Conservation (phyloP, 2,113 vertebrate species). For the Axis porcinus region DNA sequence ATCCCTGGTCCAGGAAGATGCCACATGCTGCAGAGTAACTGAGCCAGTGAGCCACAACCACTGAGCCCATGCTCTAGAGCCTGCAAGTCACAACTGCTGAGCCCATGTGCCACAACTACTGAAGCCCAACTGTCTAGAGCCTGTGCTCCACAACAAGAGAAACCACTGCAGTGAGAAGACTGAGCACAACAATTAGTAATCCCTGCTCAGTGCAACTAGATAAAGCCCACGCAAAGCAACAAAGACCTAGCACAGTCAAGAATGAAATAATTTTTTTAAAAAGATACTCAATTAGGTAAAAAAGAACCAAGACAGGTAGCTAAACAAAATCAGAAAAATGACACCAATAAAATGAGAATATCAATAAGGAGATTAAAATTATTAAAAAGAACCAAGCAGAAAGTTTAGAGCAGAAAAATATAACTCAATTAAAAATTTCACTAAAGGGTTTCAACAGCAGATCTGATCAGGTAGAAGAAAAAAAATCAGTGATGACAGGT, state of each 20-base stretch:
- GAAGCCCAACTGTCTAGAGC: too few species aligned
- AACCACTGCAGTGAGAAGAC: neutral
- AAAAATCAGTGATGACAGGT: neutral
- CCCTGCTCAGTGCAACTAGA: neutral
- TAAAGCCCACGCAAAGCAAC: neutral
- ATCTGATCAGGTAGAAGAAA: neutral
- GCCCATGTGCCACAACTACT: too few species aligned
- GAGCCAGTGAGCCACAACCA: neutral
- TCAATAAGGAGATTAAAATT: neutral
- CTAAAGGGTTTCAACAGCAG: neutral
- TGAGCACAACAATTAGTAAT: neutral
- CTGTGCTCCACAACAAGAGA: neutral
- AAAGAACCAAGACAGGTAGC: neutral
- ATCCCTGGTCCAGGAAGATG: neutral
- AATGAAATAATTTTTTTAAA: neutral
- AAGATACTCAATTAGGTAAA: neutral
- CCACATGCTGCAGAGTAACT: neutral
- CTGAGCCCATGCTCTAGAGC: neutral
- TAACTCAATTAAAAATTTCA: neutral
- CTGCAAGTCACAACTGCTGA: neutral
- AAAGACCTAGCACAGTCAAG: neutral
- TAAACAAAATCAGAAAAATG: neutral
- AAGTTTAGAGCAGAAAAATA: neutral
- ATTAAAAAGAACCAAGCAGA: neutral
- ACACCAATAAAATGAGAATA: neutral